Conservation (phyloP, 2,797 vertebrate genomes). For the Muscicapa striata region DNA sequence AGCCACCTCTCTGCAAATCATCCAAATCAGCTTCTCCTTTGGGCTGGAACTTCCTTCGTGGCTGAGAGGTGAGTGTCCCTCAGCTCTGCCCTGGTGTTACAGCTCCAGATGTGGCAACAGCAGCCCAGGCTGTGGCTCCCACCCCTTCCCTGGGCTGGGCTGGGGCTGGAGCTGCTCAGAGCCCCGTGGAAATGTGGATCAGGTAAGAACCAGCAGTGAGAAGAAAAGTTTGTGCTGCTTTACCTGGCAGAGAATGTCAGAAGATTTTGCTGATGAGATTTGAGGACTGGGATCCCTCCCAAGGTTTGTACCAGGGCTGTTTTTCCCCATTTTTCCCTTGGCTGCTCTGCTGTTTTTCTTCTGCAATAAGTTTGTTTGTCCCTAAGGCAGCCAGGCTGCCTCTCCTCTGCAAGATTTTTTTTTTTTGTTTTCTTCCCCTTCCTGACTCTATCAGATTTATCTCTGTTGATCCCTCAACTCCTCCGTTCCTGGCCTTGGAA, state of each 20-base stretch:
- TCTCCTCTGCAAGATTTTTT: background rate
- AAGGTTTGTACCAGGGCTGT: fast-evolving
- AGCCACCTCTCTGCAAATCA: background rate
- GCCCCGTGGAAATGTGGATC: fast-evolving
- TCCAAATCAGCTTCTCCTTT: background rate
- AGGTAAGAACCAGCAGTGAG: fast-evolving
- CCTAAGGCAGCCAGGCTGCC: background rate
- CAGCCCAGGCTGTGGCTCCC: fast-evolving
- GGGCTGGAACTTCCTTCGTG: fast-evolving
- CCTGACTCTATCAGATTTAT: background rate
- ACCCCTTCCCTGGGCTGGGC: fast-evolving
- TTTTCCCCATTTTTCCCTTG: background rate
- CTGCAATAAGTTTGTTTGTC: background rate
- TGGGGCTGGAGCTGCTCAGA: background rate
- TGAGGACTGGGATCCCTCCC: background rate
- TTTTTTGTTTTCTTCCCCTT: background rate
- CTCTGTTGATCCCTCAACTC: no score
- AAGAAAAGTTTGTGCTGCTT: background rate
- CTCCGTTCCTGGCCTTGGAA: fast-evolving
- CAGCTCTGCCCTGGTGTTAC: fast-evolving
- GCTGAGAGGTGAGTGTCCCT: fast-evolving
- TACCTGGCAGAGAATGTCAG: fast-evolving
- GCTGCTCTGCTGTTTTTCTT: no score
- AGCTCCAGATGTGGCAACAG: fast-evolving
- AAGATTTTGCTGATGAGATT: fast-evolving